phyloP scores from a whole-genome alignment of 1,140 invertebrate species.

The Palaemon carinicauda region DNA sequence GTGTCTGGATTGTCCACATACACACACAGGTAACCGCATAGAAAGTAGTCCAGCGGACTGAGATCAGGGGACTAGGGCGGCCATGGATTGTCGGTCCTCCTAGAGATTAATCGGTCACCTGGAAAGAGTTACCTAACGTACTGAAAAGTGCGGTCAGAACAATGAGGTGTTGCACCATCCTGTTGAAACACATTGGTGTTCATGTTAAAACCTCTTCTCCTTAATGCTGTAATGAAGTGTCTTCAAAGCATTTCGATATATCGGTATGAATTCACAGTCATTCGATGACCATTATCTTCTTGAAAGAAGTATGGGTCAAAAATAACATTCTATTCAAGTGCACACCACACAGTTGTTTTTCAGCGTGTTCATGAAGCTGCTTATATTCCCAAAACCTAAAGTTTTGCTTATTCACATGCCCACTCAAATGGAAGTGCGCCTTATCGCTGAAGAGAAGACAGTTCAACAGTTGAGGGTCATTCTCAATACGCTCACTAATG shows the following conservation, averaged over 20 bases:
- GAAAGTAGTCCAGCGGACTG: too few species aligned
- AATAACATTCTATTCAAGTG: constrained; percentile 34
- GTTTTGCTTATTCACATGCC: constrained; percentile 24
- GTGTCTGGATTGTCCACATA: too few species aligned
- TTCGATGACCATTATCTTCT: not conserved
- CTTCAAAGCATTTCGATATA: constrained; percentile 13
- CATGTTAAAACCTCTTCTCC: constrained; percentile 21
- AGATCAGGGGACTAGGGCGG: too few species aligned
- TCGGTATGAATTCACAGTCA: not conserved
- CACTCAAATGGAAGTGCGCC: constrained; percentile 2
- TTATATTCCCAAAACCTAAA: constrained; percentile 2
- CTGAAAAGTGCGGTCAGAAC: too few species aligned
- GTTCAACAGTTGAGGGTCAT: constrained; percentile 30
- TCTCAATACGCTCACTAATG: constrained; percentile 31
- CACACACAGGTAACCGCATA: too few species aligned
- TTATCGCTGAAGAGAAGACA: constrained; percentile 26
- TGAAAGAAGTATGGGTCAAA: constrained; percentile 23
- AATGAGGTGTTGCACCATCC: constrained; percentile 30
- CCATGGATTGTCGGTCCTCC: not conserved
- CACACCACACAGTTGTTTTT: too few species aligned
- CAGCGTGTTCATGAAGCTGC: constrained; percentile 2
- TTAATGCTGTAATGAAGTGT: too few species aligned
- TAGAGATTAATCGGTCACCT: constrained; percentile 14
- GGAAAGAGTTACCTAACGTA: not conserved
- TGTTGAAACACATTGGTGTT: constrained; percentile 36